Evolutionary conservation across 30 jellyfish, hydroid and myxozoan genomes (phyloP).

Genomic region (Phacellophora camtschatica): DNA sequence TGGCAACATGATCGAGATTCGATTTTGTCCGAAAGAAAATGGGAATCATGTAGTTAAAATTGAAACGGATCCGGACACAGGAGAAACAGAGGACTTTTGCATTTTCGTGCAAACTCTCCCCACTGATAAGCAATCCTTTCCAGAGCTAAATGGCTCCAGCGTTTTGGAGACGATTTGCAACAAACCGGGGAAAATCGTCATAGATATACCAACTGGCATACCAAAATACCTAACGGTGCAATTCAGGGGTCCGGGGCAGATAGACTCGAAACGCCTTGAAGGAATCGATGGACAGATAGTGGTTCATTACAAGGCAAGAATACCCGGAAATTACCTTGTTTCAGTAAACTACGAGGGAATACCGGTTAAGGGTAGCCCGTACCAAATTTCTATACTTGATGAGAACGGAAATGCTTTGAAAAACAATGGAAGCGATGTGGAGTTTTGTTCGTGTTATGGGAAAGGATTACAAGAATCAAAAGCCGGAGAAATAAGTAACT

Average conservation of each 20-base stretch:
- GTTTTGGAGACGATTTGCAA: constrained; percentile 15
- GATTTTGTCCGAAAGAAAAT: constrained; percentile 59
- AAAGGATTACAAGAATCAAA: constrained; percentile 59
- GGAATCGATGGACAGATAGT: constrained; percentile 38
- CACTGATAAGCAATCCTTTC: constrained; percentile 7
- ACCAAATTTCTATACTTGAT: constrained; percentile 43
- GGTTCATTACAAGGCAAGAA: constrained; percentile 57
- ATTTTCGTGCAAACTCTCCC: constrained; percentile 15
- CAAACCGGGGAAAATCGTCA: constrained; percentile 36
- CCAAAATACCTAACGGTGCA: constrained; percentile 72
- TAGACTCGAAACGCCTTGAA: constrained; percentile 60
- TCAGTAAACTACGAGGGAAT: constrained; percentile 79
- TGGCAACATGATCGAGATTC: constrained; percentile 42
- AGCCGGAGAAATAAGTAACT: constrained; percentile 67
- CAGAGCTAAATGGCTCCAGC: constrained; percentile 24
- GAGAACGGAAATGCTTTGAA: constrained; percentile 45
- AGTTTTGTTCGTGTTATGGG: constrained; percentile 60
- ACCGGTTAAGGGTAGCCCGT: constrained; percentile 90
- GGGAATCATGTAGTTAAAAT: constrained; percentile 50
- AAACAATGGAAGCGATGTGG: constrained; percentile 3
- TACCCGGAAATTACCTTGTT: constrained; percentile 72
- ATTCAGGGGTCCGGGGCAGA: constrained; percentile 85
- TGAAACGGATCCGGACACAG: constrained; percentile 20
- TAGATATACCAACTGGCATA: constrained; percentile 62
- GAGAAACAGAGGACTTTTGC: constrained; percentile 25